Conservation (phyloP, 2,797 vertebrate species). For the Eleutherodactylus coqui region DNA sequence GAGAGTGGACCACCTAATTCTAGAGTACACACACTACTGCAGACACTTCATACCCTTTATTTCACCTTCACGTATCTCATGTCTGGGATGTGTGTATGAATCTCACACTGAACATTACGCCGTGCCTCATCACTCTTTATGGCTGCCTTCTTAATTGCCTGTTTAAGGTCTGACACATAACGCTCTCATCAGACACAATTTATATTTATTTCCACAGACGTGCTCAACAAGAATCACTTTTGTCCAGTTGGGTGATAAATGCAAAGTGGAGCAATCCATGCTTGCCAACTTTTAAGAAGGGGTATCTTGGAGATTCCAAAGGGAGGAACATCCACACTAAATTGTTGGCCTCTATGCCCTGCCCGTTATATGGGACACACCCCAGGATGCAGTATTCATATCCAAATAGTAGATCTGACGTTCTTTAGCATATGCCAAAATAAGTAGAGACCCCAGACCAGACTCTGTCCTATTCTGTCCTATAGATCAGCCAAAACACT, state of each 20-base stretch:
- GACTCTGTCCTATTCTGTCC: no score
- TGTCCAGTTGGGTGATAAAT: not conserved
- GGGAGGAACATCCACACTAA: no score
- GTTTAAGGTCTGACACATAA: constrained; percentile 67
- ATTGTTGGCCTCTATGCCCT: no score
- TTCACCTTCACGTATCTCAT: constrained; percentile 45
- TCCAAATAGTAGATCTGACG: no score
- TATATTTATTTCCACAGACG: constrained; percentile 67
- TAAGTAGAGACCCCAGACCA: no score
- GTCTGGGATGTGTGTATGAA: constrained; percentile 36
- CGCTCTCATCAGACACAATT: constrained; percentile 59
- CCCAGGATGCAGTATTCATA: no score
- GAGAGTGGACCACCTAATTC: not conserved
- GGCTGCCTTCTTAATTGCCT: constrained; percentile 72
- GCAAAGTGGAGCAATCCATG: not conserved
- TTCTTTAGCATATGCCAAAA: no score
- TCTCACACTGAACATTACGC: constrained; percentile 59
- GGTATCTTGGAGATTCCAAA: no score
- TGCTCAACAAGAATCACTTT: constrained; percentile 64
- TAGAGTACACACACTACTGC: not conserved
- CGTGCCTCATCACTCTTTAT: constrained; percentile 67
- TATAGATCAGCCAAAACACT: no score
- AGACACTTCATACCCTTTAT: constrained; percentile 33
- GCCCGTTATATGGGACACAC: no score
- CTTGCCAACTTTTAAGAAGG: no score